Evolutionary conservation across 2,113 vertebrate species (phyloP).

Genomic region (Colaptes auratus): DNA sequence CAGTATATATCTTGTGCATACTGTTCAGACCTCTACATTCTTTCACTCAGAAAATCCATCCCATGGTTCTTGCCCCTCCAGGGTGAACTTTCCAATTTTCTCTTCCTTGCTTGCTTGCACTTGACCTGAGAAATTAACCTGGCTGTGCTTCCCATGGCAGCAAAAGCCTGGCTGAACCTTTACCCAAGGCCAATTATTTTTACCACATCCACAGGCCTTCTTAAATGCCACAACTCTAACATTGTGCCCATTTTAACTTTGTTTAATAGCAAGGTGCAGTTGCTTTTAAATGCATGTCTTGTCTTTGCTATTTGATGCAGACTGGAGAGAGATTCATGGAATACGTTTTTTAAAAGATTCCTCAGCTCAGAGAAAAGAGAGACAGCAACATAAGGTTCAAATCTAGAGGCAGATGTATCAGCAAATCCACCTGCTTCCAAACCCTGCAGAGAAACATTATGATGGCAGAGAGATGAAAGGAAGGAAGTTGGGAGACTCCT

Average conservation of each 20-base stretch:
- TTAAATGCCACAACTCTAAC: not conserved
- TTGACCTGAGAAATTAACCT: not conserved
- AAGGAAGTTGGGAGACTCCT: not conserved
- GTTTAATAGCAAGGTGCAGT: not conserved
- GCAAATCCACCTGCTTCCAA: not conserved
- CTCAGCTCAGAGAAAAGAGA: not conserved
- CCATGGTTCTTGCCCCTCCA: not conserved
- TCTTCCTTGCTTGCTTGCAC: not conserved
- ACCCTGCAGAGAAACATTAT: not conserved
- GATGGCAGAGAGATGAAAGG: not conserved
- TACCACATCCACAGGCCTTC: not conserved
- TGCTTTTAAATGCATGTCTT: not conserved
- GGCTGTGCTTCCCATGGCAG: not conserved
- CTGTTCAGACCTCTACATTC: not conserved
- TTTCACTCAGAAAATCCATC: not conserved
- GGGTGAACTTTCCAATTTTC: not conserved
- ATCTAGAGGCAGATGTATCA: not conserved
- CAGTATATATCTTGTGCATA: accelerated
- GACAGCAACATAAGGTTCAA: not conserved
- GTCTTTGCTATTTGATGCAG: not conserved
- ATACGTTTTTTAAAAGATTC: not conserved
- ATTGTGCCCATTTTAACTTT: not conserved
- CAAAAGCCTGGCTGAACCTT: not conserved
- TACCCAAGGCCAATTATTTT: not conserved
- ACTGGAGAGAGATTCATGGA: not conserved